A percentile compares a stretch with the other conserved stretches of the same genome.
phyloP scores from a whole-genome alignment of 2,888 invertebrate species.

The Chloroclysta siterata region DNA sequence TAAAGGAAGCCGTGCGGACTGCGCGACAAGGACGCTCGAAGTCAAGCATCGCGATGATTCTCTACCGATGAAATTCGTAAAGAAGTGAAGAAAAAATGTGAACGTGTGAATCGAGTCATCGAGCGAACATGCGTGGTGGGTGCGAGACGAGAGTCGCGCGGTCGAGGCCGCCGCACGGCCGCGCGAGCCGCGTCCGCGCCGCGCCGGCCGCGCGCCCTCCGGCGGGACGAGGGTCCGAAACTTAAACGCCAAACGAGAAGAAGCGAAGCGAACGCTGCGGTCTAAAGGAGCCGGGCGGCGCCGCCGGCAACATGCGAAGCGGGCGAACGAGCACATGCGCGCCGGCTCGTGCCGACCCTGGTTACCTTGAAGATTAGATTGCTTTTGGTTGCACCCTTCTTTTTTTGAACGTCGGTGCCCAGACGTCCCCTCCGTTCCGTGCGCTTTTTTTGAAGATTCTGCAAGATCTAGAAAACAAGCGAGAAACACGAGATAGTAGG shows the following conservation, averaged over 20 bases:
- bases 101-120: conserved; percentile 77
- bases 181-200: conserved; percentile 62
- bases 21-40: conserved; percentile 83
- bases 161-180: conserved; percentile 68
- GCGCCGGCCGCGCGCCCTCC: conserved; percentile 73
- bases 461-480: conserved; percentile 98
- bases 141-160: conserved; percentile 63
- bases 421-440: conserved; percentile 98
- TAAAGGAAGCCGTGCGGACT: conserved; percentile 85
- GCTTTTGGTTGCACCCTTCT: conserved; percentile 98
- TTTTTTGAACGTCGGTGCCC: conserved; percentile 96
- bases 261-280: conserved; percentile 82
- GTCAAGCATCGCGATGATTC: conserved; percentile 83
- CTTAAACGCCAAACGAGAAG: conserved; percentile 78
- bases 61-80: conserved; percentile 79
- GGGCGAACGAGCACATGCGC: conserved; percentile 85
- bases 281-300: conserved; percentile 79
- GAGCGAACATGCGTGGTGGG: conserved; percentile 77
- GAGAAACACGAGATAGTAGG: conserved; percentile 94
- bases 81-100: conserved; percentile 78
- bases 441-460: conserved; percentile 99
- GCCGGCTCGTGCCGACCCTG: conserved; percentile 86
- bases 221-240: conserved; percentile 73
- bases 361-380: conserved; percentile 99
- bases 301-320: conserved; percentile 82